Evolutionary conservation across 2,113 vertebrate species (phyloP), one percentile per base, ranked within the genome.

Genomic region (Dunckerocampus dactyliophorus): DNA sequence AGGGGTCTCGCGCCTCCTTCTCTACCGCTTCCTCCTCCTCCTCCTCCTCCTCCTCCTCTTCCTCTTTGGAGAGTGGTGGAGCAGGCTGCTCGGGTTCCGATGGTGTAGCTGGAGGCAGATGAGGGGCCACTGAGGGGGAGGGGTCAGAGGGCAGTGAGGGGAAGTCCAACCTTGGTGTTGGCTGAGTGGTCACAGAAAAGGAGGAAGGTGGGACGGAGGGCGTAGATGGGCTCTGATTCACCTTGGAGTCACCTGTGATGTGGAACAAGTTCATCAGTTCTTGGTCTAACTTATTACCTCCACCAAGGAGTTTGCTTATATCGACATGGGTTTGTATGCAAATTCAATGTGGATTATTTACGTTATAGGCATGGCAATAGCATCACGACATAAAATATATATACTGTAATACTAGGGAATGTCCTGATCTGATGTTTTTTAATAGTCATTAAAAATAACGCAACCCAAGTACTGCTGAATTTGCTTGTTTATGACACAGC

Each of bases 141-240:
- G 46, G 1, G 0, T 61, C 28, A 1, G 59, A 11, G 48, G 56
- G 22, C 0, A 53, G 42, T 0, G 52, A 14, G 28, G 76, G 74
- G 20, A 81, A 43, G 54, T 92, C 92, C n/a, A 89, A 88, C 39
- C 90, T 89, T 48, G 89, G 91, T 8, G 75, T 15, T 0, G 94
- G 95, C 54, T 97, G 95, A 62, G 78, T 92, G 71, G 89, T 92
- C 85, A 95, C 88, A 0, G 91, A 93, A 11, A 89, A 50, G 11
- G 59, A 54, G 0, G 76, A 45, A 4, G 68, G 45, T 10, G 72
- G 57, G 13, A 49, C 73, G 65, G 43, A 58, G 55, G 62, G 49
- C 1, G 66, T 34, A 51, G 57, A 14, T 0, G 72, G 47, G 6
- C 53, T 48, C 28, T 68, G 84, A 62, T 91, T 92, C 59, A 89